Percentiles rank a stretch among this genome's conserved stretches.
phyloP scores from a whole-genome alignment of 2,888 invertebrate species.

The Dioctria linearis region DNA sequence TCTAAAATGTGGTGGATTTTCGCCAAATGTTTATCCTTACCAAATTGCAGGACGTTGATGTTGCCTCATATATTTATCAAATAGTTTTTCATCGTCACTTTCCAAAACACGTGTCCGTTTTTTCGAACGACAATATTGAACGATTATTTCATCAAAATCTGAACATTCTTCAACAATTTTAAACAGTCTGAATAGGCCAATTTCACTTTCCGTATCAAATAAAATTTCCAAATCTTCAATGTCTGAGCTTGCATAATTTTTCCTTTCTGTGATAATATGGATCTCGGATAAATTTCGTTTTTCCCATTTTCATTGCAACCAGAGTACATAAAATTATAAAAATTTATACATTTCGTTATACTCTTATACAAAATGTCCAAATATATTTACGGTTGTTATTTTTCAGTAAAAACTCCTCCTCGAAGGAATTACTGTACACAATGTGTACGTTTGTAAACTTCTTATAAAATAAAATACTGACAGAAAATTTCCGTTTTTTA shows the following conservation, averaged over 20 bases:
- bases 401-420: not conserved
- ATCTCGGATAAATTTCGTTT: not conserved
- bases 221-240: constrained; percentile 24
- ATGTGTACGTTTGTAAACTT: constrained; percentile 3
- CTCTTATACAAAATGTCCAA: not conserved
- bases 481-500: constrained; percentile 5
- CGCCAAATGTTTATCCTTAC: constrained; percentile 4
- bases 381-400: not conserved
- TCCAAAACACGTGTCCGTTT: not conserved
- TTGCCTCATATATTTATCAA: constrained; percentile 2
- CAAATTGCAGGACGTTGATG: not conserved
- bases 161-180: constrained; percentile 5
- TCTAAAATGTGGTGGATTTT: constrained; percentile 12
- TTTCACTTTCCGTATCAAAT: constrained; percentile 21
- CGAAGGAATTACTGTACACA: not conserved
- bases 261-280: too few species aligned
- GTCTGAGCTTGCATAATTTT: not conserved
- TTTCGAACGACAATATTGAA: too few species aligned
- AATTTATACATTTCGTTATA: not conserved
- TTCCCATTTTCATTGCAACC: not conserved
- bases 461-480: not conserved
- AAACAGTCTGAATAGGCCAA: constrained; percentile 11
- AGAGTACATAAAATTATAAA: not conserved
- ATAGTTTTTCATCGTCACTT: constrained; percentile 13
- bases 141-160: constrained; percentile 22